These are phyloP conservation scores for Aphis craccivora DNA, from an alignment of 1,140 invertebrate genomes.

Conservation along the genomic window DNA sequence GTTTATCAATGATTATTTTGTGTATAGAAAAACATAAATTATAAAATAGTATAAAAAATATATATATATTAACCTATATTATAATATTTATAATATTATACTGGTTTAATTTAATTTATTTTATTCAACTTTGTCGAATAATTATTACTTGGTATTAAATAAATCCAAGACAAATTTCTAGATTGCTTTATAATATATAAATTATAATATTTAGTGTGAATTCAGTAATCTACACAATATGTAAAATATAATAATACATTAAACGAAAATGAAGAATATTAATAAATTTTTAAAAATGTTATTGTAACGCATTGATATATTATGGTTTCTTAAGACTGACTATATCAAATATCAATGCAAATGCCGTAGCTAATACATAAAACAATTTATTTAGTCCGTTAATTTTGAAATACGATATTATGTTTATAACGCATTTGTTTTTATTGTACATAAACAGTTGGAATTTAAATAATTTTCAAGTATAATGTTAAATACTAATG, in stretches of 20 bases:
- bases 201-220: not conserved
- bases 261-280: not conserved
- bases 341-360: not conserved
- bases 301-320: not conserved
- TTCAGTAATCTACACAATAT: not conserved
- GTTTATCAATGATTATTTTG: not conserved
- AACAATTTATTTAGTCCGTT: not conserved
- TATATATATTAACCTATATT: no score
- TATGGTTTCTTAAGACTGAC: not conserved
- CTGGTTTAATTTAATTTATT: not conserved
- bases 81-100: no score
- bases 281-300: not conserved
- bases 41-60: not conserved
- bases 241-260: not conserved
- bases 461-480: constrained; percentile 28
- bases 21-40: not conserved
- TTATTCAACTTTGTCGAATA: not conserved
- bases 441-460: not conserved
- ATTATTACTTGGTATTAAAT: not conserved
- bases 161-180: not conserved
- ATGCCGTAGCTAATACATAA: not conserved
- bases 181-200: not conserved
- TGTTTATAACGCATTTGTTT: constrained; percentile 7
- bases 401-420: constrained; percentile 26
- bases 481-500: not conserved